Percentiles rank a stretch among this genome's conserved stretches.
Evolutionary conservation across 92 coral and sea anemone species (phyloP).

Genomic region (Palythoa grandiflora): DNA sequence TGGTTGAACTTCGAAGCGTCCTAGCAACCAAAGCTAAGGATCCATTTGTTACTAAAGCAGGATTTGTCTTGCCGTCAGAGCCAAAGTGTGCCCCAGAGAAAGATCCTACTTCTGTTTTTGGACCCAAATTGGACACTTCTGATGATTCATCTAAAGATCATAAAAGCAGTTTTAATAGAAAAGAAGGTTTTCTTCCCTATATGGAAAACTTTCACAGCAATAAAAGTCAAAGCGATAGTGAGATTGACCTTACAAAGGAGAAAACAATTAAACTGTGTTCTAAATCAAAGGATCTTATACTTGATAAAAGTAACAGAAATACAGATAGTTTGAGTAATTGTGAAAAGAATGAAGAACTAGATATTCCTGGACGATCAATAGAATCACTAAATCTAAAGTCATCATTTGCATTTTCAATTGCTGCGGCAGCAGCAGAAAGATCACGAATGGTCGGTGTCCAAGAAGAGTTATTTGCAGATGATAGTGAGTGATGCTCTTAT

Average conservation of each 20-base stretch:
- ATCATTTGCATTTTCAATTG: constrained; percentile 82
- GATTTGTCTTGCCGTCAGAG: constrained; percentile 75
- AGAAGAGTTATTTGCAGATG: constrained; percentile 88
- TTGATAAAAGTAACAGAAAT: constrained; percentile 12
- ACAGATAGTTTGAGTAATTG: neutral
- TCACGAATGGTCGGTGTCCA: constrained; percentile 68
- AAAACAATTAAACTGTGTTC: neutral
- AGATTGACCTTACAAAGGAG: neutral
- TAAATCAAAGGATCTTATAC: neutral
- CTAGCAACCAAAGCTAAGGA: constrained; percentile 82
- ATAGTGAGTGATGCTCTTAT: constrained; percentile 32
- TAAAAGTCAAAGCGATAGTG: neutral
- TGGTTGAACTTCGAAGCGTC: constrained; percentile 87
- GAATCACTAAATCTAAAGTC: constrained; percentile 43
- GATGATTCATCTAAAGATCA: neutral
- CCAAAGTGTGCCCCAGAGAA: neutral
- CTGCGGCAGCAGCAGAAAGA: constrained; percentile 85
- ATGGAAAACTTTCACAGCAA: neutral
- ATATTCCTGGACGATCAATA: neutral
- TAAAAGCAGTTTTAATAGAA: neutral
- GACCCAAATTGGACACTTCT: neutral
- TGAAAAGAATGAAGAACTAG: neutral
- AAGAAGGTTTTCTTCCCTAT: neutral
- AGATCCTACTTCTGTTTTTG: neutral
- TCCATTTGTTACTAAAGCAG: constrained; percentile 82